Evolutionary conservation across 2,797 vertebrate genomes (phyloP).

Genomic region (Cephalopachus bancanus): DNA sequence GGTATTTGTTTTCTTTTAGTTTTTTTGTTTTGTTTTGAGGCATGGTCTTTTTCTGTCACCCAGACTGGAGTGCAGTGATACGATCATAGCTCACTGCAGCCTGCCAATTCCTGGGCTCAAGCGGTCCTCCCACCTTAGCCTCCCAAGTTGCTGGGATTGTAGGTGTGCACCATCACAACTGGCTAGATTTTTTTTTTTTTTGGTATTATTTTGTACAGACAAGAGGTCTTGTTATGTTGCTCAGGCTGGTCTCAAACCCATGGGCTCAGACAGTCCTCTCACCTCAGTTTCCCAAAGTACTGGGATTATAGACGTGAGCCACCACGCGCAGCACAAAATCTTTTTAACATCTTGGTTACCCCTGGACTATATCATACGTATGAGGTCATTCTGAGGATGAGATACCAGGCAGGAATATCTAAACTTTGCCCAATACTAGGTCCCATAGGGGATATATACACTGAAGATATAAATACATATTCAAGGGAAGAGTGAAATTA

Average conservation of each 20-base stretch:
- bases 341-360: too few species aligned
- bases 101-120: background rate
- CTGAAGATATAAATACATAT: background rate
- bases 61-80: background rate
- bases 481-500: conserved; percentile 25
- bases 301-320: background rate
- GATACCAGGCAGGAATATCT: background rate
- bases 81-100: background rate
- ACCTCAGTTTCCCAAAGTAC: background rate
- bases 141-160: background rate
- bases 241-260: background rate
- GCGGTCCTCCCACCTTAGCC: background rate
- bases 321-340: background rate
- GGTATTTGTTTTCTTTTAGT: background rate
- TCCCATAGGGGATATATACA: background rate
- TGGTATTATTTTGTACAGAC: background rate
- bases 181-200: background rate
- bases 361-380: background rate
- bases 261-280: background rate
- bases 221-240: background rate
- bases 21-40: background rate
- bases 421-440: background rate
- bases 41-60: background rate
- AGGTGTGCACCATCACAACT: background rate
- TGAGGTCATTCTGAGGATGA: conserved; percentile 18